phyloP scores from a whole-genome alignment of 2,797 vertebrate species.

The Sibirionetta formosa region DNA sequence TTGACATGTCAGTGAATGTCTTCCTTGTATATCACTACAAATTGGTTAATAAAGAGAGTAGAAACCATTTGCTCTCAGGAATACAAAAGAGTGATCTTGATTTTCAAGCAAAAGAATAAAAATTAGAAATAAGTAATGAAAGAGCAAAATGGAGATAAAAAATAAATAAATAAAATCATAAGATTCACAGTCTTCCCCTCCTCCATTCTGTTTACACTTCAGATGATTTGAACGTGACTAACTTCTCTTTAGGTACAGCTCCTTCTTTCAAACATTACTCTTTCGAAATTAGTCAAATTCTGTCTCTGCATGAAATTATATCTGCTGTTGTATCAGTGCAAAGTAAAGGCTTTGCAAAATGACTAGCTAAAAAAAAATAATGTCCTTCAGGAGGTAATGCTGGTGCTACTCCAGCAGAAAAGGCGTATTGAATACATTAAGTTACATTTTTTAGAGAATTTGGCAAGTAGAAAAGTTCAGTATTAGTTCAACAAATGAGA shows the following conservation, averaged over 20 bases:
- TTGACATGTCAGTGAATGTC: background rate
- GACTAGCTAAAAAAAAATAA: background rate
- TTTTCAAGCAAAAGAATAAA: background rate
- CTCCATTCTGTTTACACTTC: background rate
- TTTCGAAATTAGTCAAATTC: background rate
- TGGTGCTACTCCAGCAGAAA: background rate
- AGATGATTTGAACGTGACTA: background rate
- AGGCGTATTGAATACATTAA: background rate
- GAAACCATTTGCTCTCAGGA: background rate
- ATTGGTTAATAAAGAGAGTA: background rate
- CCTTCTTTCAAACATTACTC: background rate
- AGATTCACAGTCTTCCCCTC: background rate
- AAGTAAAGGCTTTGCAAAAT: background rate
- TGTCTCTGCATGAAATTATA: background rate
- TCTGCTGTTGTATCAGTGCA: background rate
- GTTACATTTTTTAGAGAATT: background rate
- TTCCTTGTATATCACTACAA: background rate
- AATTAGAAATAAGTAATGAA: background rate
- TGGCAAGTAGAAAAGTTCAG: background rate
- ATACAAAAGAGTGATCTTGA: background rate
- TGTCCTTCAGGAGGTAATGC: background rate
- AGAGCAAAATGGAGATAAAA: background rate
- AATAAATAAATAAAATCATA: fast-evolving
- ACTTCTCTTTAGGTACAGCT: background rate
- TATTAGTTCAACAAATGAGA: background rate